These are phyloP conservation scores for Osmerus eperlanus DNA, from an alignment of 2,113 vertebrate genomes.

Conservation along the genomic window DNA sequence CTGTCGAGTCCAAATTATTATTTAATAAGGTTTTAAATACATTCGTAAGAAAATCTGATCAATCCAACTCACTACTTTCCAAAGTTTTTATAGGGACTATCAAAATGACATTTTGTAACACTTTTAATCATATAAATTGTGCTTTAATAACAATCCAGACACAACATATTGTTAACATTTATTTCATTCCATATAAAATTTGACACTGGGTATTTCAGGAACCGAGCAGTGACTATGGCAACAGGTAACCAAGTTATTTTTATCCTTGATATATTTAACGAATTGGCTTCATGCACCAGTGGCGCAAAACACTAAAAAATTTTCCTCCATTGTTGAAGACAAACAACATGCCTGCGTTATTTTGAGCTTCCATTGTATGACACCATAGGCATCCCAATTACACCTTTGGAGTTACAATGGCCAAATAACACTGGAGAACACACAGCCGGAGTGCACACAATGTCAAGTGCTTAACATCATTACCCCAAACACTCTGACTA, in stretches of 20 bases:
- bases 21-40: too few relatives aligned
- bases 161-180: neutral
- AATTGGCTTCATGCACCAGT: conserved; percentile 50
- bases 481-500: too few relatives aligned
- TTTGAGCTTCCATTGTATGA: neutral
- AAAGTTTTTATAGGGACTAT: too few relatives aligned
- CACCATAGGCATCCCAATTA: conserved; percentile 8
- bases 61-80: too few relatives aligned
- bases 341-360: conserved; percentile 33
- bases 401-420: neutral
- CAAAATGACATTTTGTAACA: too few relatives aligned
- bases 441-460: too few relatives aligned
- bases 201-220: conserved; percentile 34
- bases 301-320: conserved; percentile 30
- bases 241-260: conserved; percentile 9
- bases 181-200: conserved; percentile 62
- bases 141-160: neutral
- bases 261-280: conserved; percentile 25
- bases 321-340: conserved; percentile 20
- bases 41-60: too few relatives aligned
- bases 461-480: too few relatives aligned
- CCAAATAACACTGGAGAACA: neutral
- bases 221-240: conserved; percentile 38
- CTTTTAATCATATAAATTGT: too few relatives aligned
- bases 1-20: too few relatives aligned